phyloP scores from a whole-genome alignment of 2,888 invertebrate species.

The Sarcophaga variegata region DNA sequence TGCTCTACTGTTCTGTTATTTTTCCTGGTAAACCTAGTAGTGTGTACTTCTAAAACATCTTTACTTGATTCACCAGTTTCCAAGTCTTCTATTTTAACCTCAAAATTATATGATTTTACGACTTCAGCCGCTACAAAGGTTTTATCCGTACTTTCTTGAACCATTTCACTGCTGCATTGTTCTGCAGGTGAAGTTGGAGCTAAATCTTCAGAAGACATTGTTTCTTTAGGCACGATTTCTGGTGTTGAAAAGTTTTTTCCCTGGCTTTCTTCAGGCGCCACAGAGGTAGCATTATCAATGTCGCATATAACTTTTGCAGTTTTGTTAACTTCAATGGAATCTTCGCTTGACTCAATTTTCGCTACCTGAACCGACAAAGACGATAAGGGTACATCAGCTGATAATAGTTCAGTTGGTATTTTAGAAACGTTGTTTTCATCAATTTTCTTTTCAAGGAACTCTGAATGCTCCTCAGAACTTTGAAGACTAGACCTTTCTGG shows the following conservation, averaged over 20 bases:
- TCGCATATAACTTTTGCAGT: background rate
- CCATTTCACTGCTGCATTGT: background rate
- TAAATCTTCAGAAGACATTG: background rate
- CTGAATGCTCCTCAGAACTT: background rate
- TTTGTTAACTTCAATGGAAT: background rate
- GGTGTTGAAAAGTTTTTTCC: background rate
- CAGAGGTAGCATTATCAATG: background rate
- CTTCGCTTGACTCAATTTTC: background rate
- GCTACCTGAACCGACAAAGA: background rate
- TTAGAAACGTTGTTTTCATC: too few species aligned
- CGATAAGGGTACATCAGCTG: background rate
- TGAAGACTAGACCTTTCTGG: background rate
- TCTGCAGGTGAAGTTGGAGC: background rate
- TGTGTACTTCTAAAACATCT: background rate
- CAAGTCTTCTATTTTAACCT: conserved; percentile 49
- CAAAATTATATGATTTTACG: conserved; percentile 48
- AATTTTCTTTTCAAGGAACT: too few species aligned
- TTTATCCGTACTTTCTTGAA: background rate
- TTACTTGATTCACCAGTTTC: background rate
- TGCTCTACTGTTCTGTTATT: conserved; percentile 12
- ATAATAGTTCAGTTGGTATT: too few species aligned
- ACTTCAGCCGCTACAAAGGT: conserved; percentile 9
- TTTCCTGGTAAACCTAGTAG: background rate
- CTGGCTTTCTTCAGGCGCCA: background rate
- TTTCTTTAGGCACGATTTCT: background rate